Conservation (phyloP, 2,888 invertebrate species). For the Macropis europaea region DNA sequence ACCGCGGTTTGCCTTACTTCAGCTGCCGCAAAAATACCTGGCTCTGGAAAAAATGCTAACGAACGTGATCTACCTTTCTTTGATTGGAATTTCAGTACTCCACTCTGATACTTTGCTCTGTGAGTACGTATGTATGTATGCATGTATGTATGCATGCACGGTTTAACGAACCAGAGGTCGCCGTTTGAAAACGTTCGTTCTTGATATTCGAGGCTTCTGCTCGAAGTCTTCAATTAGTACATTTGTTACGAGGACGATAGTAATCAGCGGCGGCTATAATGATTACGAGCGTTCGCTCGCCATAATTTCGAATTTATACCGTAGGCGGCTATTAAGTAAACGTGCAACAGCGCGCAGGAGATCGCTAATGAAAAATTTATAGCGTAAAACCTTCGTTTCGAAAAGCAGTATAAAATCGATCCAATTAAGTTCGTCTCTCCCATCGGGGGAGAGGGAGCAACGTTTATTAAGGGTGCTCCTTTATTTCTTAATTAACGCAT, state of each 20-base stretch:
- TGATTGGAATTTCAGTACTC: no score
- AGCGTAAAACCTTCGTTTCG: neutral
- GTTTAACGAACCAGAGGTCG: no score
- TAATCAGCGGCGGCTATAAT: neutral
- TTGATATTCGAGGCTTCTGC: neutral
- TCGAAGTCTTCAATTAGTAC: neutral
- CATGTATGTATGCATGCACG: no score
- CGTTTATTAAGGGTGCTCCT: conserved; percentile 9
- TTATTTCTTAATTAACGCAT: conserved; percentile 44
- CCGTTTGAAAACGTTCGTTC: no score
- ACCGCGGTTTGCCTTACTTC: neutral
- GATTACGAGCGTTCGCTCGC: neutral
- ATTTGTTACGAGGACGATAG: neutral
- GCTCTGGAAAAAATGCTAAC: no score
- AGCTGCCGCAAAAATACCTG: neutral
- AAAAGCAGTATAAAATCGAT: neutral
- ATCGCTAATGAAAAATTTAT: conserved; percentile 20
- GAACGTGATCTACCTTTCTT: no score
- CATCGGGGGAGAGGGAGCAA: neutral
- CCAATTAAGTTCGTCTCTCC: conserved; percentile 22
- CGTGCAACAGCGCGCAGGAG: neutral
- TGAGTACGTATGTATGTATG: no score
- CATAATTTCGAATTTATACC: neutral
- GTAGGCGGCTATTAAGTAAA: neutral
- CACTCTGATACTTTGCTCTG: no score